Evolutionary conservation across 2,888 invertebrate genomes (phyloP), one percentile per base, ranked within the genome.

Genomic region (Blera fallax): DNA sequence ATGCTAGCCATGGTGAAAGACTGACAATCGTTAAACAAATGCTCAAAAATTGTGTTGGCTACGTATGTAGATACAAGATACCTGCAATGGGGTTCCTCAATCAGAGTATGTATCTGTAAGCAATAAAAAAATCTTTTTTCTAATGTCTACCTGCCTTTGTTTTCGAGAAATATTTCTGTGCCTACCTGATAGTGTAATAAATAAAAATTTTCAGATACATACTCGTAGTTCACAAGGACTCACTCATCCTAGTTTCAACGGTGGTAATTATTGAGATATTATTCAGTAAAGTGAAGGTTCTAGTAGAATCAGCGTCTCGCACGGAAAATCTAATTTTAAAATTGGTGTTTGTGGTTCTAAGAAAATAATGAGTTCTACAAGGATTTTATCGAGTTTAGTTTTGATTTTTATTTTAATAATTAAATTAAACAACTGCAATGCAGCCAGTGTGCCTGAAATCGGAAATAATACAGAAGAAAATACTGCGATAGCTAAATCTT

Each of bases 401-500:
- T 8, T 65, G 4, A 10, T 45, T 14, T 37, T 58, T 2, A 2
- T 45, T 10, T 56, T 76, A 48, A 18, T 29, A 18, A 16, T 34
- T 0, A 40, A 32, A 37, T 14, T 56, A 4, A 58, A 43, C n/a
- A 6, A 11, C 3, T 34, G 56, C 34, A 48, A 70, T 58, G 69
- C 34, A n/a, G 74, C 79, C 24, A 70, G 5, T 14, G 50, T 84
- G 1, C 60, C 67, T 6, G 21, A 34, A n/a, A 45, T 21, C 16
- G 70, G 8, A 34, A 79, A 64, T 10, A 56, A 14, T n/a, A 77
- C 77, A 0, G 8, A 27, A 1, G 83, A 56, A 14, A 56, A 10
- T n/a, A 74, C 72, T 16, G 82, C 72, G 27, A 14, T 80, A 21
- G 70, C 74, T 52, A 84, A 80, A 10, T 40, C 74, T 29, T 65